phyloP scores from a whole-genome alignment of 2,113 vertebrate genomes.

The Gobio gobio region DNA sequence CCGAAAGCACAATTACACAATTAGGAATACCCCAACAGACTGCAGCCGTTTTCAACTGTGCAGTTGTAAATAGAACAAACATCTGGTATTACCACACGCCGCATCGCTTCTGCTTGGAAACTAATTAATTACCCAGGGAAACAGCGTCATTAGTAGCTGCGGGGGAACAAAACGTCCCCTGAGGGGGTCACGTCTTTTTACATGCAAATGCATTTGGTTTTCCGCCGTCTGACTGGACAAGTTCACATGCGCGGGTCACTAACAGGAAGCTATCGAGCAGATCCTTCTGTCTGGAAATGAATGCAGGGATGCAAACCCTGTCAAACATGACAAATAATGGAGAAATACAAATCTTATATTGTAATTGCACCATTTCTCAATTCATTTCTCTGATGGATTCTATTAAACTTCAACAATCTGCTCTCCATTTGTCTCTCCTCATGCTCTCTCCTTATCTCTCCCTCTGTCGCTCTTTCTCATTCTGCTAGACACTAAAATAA shows the following conservation, averaged over 20 bases:
- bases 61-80: constrained; percentile 64
- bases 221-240: neutral
- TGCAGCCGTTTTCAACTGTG: neutral
- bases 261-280: neutral
- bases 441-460: constrained; percentile 10
- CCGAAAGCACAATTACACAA: constrained; percentile 42
- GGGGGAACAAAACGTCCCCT: constrained; percentile 70
- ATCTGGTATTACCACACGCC: constrained; percentile 61
- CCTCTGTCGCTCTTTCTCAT: neutral
- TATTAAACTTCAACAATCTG: constrained; percentile 40
- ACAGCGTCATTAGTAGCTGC: constrained; percentile 69
- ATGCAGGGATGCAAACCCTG: neutral
- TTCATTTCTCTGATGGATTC: constrained; percentile 36
- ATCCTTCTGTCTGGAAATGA: constrained; percentile 1
- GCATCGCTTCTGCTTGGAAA: neutral
- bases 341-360: constrained; percentile 17
- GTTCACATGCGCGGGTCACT: neutral
- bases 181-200: neutral
- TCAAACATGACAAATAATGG: neutral
- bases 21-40: constrained; percentile 28
- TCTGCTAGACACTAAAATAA: constrained; percentile 12
- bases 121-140: constrained; percentile 72
- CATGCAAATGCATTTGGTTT: neutral
- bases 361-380: neutral
- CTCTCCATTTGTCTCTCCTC: constrained; percentile 34